Evolutionary conservation across 2,797 vertebrate species (phyloP), one percentile per base, ranked within the genome.

Genomic region (Macropus fuliginosus): DNA sequence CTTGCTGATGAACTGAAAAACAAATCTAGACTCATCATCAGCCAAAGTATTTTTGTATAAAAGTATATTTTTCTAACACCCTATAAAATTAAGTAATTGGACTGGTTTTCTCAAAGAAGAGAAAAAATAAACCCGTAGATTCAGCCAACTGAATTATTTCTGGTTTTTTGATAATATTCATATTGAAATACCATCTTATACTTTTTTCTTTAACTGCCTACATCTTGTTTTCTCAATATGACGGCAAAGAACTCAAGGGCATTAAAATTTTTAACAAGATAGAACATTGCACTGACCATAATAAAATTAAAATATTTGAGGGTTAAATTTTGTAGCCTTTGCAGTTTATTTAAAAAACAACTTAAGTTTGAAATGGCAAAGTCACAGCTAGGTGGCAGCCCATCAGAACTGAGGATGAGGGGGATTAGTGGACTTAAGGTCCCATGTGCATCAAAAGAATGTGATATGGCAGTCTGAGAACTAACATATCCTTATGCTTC

Each of bases 1-100:
- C 55, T 96, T 27, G 92, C 90, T 94, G 91, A 97, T 97, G 96
- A 97, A 94, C 94, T 97, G 94, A 94, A 95, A 94, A 98, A 92
- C 90, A 97, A 96, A 92, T 46, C 52, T 54, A 74, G 74, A 94
- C 55, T 97, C 93, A 55, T 96, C 96, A 97, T 95, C 93, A 97
- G 89, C 59, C 28, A 94, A 94, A 92, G 28, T 52, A 62, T 93
- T 97, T 74, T 96, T 94, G n/a, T 91, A 95, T 94, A 94, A 95
- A 97, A 97, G 1, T 54, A 59, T 0, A 95, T 96, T 96, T 96
- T 6, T 24, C 91, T 66, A 91, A 54, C 95, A 90, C 5, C 1
- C n/a, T 62, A 3, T 94, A 95, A 97, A 98, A 95, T 92, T 90
- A 96, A 31, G 81, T 59, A 97, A 54, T 46, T 94, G 90, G 92